Base-by-base conservation (phyloP, 2,888 invertebrate species). In the Melolontha melolontha region DNA sequence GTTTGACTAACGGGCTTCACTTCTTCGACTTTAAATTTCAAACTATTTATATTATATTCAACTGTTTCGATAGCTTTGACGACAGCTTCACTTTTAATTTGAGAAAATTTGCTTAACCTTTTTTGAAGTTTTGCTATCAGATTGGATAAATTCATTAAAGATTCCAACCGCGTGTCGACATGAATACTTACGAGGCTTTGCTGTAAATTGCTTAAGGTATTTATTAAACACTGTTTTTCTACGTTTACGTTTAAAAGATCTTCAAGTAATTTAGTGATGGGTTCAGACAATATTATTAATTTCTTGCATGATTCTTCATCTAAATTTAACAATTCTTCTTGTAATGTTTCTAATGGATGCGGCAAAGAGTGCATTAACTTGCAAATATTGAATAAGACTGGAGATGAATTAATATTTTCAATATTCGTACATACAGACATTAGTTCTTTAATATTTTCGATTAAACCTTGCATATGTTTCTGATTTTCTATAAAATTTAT, bases 211-310 rank as follows among this genome's bases (percentile, higher is more conserved):
- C 41, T 40, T 10, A 64, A 11, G 0, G 11, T 12, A 41, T n/a
- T 22, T 57, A 27, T 1, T 7, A 54, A 12, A 11, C 29, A 8
- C 12, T 11, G 11, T 55, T 59, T 66, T 29, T 70, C 70, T 50
- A 68, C 12, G 12, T 51, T 34, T 0, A 68, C 63, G 17, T 52
- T 41, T 55, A n/a, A 40, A 14, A 65, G 39, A 51, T 10, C 47
- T 47, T n/a, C 34, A 6, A 44, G 8, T n/a, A 62, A 47, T n/a
- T 16, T 12, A 29, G 51, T 57, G 14, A 71, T 10, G 7, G 63
- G 40, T 52, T 68, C 52, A 29, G 51, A 57, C 6, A 71, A 70
- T 40, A 14, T 39, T 17, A 29, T 39, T 4, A 71, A 34, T 59
- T 57, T 64, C 1, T 66, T 62, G 11, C 55, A 40, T 0, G 16